Evolutionary conservation across 2,888 invertebrate genomes (phyloP).

Genomic region (Drosophila kuntzei): DNA sequence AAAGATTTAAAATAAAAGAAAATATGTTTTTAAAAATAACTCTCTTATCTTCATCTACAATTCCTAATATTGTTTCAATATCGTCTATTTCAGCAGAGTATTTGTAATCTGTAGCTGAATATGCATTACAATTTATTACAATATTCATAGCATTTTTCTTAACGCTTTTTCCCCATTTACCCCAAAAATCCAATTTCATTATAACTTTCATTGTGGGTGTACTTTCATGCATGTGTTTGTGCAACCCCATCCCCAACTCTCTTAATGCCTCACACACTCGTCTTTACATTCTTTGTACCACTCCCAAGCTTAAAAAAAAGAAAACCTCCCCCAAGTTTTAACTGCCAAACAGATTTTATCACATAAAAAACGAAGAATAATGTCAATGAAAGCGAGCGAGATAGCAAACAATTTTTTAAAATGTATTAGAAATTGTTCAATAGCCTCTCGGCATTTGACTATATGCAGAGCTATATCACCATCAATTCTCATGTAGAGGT

Average conservation of each 20-base stretch:
- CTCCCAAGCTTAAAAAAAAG: conserved; percentile 6
- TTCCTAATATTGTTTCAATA: background rate
- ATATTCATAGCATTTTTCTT: conserved; percentile 24
- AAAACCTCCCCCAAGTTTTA: conserved; percentile 41
- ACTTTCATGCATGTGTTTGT: conserved; percentile 23
- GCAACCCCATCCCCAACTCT: background rate
- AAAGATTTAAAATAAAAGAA: no score
- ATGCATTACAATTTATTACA: background rate
- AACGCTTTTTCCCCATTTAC: conserved; percentile 18
- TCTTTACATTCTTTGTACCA: conserved; percentile 14
- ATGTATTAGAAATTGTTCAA: conserved; percentile 22
- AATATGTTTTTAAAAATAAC: no score
- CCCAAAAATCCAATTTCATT: conserved; percentile 26
- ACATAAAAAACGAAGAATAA: conserved; percentile 4
- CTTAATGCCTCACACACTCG: background rate
- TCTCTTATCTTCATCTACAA: background rate
- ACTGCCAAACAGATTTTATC: conserved; percentile 34
- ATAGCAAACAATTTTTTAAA: conserved; percentile 33
- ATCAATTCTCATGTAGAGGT: conserved; percentile 30
- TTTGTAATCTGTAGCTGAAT: conserved; percentile 7
- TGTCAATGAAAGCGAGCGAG: conserved; percentile 23
- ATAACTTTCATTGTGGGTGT: conserved; percentile 32
- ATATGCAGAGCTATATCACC: conserved; percentile 61
- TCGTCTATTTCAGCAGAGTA: background rate
- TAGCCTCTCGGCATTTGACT: conserved; percentile 59